Base-by-base conservation (phyloP, 1,140 invertebrate species). In the Leptestheria dahalacensis region DNA sequence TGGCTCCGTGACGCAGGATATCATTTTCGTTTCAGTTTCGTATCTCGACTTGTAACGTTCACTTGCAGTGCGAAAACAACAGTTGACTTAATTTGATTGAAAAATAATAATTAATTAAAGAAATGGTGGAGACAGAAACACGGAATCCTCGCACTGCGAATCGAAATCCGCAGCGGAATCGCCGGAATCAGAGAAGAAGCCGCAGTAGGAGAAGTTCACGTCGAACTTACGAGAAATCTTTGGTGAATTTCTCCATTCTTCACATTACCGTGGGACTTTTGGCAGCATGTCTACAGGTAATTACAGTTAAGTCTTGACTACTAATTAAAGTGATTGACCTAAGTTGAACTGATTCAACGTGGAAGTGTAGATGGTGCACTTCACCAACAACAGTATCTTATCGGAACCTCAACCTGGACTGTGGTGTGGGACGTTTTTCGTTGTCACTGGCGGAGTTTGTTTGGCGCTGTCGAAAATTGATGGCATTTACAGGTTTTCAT, bases 391-490 rank as follows among this genome's bases (percentile, higher is more conserved):
- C 25, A 29, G 26, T 15, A 55, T 55, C 33, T 33, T 55, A 33
- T 55, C 53, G 11, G 24, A 55, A 55, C 26, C 53, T 10, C 53
- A 55, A 29, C 53, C 53, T 18, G 53, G 58, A 25, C 33, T 60
- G 15, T 60, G 58, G 58, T 60, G 58, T 29, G 58, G 58, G 3
- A 60, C 58, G 12, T 49, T 60, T 29, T 60, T 60, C 24, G 49
- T 60, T 28, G 26, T 53, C 10, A 60, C 58, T 15, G 58, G 58
- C n/a, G 47, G 48, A 6, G 50, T 53, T 9, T 33, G 48, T 20
- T 33, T 60, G n/a, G 58, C 48, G 23, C 52, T 60, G 26, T 24
- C 58, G 6, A 50, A 49, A 28, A 46, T 41, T 21, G 41, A 29
- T 23, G 58, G 58, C 23, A 15, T 60, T n/a, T 60, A 60, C 41